Conservation (phyloP, 2,113 vertebrate species). For the Erythrolamprus reginae region DNA sequence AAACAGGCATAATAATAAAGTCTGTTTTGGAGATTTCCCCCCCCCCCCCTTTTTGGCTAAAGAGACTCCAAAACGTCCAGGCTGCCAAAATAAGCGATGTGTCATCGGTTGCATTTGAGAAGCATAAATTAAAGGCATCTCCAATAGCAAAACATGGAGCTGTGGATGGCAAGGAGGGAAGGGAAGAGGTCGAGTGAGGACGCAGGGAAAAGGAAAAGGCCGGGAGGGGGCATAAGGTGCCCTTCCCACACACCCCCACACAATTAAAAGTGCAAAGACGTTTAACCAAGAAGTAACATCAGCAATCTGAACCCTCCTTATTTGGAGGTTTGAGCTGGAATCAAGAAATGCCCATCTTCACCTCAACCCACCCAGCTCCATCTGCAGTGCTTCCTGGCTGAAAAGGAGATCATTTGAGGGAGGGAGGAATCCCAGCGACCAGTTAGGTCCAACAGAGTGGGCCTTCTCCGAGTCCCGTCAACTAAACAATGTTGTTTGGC, state of each 20-base stretch:
- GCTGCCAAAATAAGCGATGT: not conserved
- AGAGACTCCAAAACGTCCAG: not conserved
- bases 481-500: too few species aligned
- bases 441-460: too few species aligned
- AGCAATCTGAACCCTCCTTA: not conserved
- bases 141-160: not conserved
- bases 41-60: not conserved
- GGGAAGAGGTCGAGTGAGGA: not conserved
- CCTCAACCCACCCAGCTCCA: not conserved
- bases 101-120: not conserved
- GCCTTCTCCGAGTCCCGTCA: too few species aligned
- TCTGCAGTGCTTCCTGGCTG: not conserved
- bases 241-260: not conserved
- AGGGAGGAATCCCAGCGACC: too few species aligned
- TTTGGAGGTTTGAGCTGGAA: not conserved
- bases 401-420: not conserved
- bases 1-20: constrained; percentile 18
- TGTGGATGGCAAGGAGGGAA: not conserved
- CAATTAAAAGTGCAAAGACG: not conserved
- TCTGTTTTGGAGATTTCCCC: too few species aligned
- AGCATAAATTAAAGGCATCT: not conserved
- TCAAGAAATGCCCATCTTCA: not conserved
- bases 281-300: not conserved
- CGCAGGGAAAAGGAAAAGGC: not conserved
- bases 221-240: not conserved